Evolutionary conservation across 2,797 vertebrate species (phyloP), one percentile per base, ranked within the genome.

Genomic region (Artibeus jamaicensis): DNA sequence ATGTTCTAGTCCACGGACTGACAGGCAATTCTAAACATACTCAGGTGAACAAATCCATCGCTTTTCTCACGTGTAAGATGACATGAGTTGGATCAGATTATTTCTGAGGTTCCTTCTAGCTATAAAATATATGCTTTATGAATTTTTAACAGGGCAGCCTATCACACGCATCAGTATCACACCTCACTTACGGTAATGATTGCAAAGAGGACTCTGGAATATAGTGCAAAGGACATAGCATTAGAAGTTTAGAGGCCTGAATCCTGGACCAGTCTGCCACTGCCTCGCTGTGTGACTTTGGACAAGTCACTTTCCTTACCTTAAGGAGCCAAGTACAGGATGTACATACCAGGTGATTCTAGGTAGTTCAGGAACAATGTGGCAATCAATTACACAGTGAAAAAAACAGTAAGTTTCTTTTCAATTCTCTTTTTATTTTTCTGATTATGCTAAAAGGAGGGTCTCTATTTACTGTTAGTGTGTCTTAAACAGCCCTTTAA

Each of bases 321-420:
- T 21, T 48, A 55, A 95, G 26, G n/a, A 81, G 5, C 26, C 12
- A 44, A 24, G 34, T 21, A 1, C 29, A 39, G 16, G 4, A 29
- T 18, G 24, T 6, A 57, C 4, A 46, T 12, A 21, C 24, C 29
- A 29, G 71, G 39, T 50, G 77, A 26, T 84, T 95, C 83, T 11
- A 55, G 37, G 57, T 37, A 39, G 18, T 48, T 90, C 71, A 29
- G 39, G 46, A 29, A 39, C 48, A 18, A 78, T 46, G 32, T 95
- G 46, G 34, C 59, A 74, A 82, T 62, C 39, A 62, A 22, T 57
- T 68, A 34, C 57, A 79, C 32, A 86, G 4, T 24, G 34, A 78
- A n/a, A n/a, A 62, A 88, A 92, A n/a, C n/a, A 78, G 9, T 81
- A 71, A 68, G 16, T 95, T 93, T 89, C 16, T 82, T 91, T 86